Evolutionary conservation across 2,113 vertebrate genomes (phyloP), one percentile per base, ranked within the genome.

Genomic region (Dasyornis broadbenti): DNA sequence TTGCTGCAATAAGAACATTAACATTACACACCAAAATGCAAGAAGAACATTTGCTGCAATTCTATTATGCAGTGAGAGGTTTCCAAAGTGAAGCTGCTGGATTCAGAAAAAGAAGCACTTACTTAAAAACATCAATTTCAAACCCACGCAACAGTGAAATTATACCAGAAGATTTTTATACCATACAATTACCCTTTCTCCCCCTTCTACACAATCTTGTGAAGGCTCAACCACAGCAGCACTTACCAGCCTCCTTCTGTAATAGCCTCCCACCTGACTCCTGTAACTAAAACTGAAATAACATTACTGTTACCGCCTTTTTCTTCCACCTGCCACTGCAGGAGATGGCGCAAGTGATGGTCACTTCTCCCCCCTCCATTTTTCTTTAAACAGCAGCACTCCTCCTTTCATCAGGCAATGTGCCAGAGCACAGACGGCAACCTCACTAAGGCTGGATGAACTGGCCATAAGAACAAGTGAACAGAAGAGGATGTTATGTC

Each of bases 391-490:
- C 11, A 42, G 19, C 56, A 94, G 66, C 61, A 63, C 23, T 77
- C 22, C 23, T 77, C 24, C 45, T 86, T 56, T 76, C 47, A 52
- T 20, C 26, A 10, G 31, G 33, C 9, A 56, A 61, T 47, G 33
- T 13, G 27, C 21, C 37, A 89, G 20, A 52, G 50, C 42, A 70
- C 28, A 80, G 40, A 61, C 4, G 13, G n/a, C 12, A 83, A 57
- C 18, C 13, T 39, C 82, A 47, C 27, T 16, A 44, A 82, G 15
- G 27, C 30, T 24, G 28, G 28, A 69, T 42, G 24, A 15, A 26
- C 1, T 7, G 57, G 52, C 35, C 47, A 33, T 1, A 5, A 54
- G 45, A 6, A 4, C 37, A 57, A 83, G 37, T 0, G 0, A 80
- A 42, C 42, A 66, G 33, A 66, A 57, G 35, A 72, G 75, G 30